These are phyloP conservation scores for Agrochola litura DNA, from an alignment of 2,888 invertebrate genomes.

Conservation along the genomic window DNA sequence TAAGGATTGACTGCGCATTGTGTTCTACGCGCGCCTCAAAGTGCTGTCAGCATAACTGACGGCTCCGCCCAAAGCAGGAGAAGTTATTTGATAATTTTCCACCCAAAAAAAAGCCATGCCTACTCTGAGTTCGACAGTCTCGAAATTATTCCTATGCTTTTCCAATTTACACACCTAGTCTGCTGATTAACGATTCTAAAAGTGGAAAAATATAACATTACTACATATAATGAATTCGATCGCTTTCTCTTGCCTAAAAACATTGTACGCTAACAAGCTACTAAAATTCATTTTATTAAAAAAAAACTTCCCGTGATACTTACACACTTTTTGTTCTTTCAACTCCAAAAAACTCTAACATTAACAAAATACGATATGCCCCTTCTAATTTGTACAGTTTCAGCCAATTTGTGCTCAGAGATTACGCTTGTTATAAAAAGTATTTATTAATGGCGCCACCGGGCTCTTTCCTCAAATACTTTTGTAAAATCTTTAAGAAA, in stretches of 20 bases:
- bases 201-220: background rate
- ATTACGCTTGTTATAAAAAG: constrained; percentile 64
- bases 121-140: background rate
- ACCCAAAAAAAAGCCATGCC: no score
- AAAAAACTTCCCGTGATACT: constrained; percentile 22
- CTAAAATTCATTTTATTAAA: background rate
- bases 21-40: no score
- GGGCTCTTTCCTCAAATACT: constrained; percentile 37
- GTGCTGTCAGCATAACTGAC: no score
- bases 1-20: no score
- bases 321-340: constrained; percentile 15
- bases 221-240: background rate
- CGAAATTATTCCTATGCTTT: background rate
- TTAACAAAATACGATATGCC: constrained; percentile 42
- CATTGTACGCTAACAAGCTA: constrained; percentile 17
- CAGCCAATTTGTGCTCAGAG: constrained; percentile 59
- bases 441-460: constrained; percentile 61
- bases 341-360: constrained; percentile 39
- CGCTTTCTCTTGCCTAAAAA: background rate
- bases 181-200: background rate
- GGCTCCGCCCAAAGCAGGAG: no score
- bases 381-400: constrained; percentile 58
- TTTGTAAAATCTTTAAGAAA: constrained; percentile 52
- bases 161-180: background rate
- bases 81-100: no score